Conservation (phyloP, 1,140 invertebrate genomes). For the Nephila pilipes region DNA sequence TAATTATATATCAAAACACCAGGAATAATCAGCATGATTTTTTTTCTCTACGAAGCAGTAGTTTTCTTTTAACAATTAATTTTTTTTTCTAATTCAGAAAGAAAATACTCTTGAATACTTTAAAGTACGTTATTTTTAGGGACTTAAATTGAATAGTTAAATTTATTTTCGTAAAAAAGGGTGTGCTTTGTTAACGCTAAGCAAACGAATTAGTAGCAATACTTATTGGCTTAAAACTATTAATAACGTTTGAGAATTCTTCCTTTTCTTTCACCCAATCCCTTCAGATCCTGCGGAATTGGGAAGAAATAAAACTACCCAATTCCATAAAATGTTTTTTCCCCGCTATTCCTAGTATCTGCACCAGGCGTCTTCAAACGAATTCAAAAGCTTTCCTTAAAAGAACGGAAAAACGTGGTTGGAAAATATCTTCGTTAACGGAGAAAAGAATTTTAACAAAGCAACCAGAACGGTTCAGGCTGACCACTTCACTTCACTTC, state of each 20-base stretch:
- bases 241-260: background rate
- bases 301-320: slow-evolving; percentile 44
- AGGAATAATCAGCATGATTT: too few relatives aligned
- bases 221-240: background rate
- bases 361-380: slow-evolving; percentile 53
- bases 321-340: background rate
- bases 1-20: too few relatives aligned
- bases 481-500: slow-evolving; percentile 72
- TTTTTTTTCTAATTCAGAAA: too few relatives aligned
- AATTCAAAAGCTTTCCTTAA: slow-evolving; percentile 40
- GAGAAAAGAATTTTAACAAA: slow-evolving; percentile 63
- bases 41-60: too few relatives aligned
- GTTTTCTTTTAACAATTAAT: too few relatives aligned
- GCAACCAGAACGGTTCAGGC: slow-evolving; percentile 39
- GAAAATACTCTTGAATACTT: too few relatives aligned
- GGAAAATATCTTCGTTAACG: slow-evolving; percentile 67
- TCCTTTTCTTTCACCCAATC: background rate
- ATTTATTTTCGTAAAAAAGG: too few relatives aligned
- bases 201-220: too few relatives aligned
- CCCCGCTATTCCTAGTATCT: background rate
- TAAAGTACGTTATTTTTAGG: too few relatives aligned
- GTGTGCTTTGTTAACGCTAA: too few relatives aligned
- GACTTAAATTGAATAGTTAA: too few relatives aligned
- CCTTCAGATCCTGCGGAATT: background rate
- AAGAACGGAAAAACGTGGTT: background rate